These are phyloP conservation scores for Leucophenga varia DNA, from an alignment of 1,140 invertebrate species.

Conservation along the genomic window DNA sequence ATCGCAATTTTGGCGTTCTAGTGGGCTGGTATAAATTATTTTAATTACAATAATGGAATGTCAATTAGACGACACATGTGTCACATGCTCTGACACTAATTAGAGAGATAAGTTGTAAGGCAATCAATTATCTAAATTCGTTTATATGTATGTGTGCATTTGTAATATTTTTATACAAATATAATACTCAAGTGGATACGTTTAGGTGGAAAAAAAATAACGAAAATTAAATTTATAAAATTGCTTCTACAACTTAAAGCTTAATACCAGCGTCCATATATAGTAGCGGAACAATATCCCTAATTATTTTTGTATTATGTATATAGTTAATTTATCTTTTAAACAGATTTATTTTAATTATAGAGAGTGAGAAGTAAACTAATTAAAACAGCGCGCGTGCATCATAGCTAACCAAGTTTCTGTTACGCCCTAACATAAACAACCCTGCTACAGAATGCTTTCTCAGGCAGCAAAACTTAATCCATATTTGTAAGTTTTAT, in stretches of 20 bases:
- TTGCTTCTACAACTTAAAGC: neutral
- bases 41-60: slow-evolving; percentile 52
- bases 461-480: slow-evolving; percentile 42
- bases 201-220: no score
- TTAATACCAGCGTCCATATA: neutral
- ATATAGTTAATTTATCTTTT: no score
- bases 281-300: no score
- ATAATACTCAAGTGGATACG: no score
- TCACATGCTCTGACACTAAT: slow-evolving; percentile 26
- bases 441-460: no score
- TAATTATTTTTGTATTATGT: no score
- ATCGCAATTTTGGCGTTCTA: no score
- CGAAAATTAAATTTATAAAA: neutral
- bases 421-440: no score
- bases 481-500: slow-evolving; percentile 48
- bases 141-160: slow-evolving; percentile 6
- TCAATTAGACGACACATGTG: slow-evolving; percentile 31
- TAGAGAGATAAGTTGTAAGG: slow-evolving; percentile 1
- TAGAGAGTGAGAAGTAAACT: slow-evolving; percentile 28
- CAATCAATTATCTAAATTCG: slow-evolving; percentile 36
- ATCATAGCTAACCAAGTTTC: no score
- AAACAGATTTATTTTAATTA: slow-evolving; percentile 42
- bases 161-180: slow-evolving; percentile 2
- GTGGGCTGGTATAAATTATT: slow-evolving; percentile 52
- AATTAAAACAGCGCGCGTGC: slow-evolving; percentile 35